Evolutionary conservation across 2,113 vertebrate genomes (phyloP), one percentile per base, ranked within the genome.

Genomic region (Thalassarche chlororhynchos): DNA sequence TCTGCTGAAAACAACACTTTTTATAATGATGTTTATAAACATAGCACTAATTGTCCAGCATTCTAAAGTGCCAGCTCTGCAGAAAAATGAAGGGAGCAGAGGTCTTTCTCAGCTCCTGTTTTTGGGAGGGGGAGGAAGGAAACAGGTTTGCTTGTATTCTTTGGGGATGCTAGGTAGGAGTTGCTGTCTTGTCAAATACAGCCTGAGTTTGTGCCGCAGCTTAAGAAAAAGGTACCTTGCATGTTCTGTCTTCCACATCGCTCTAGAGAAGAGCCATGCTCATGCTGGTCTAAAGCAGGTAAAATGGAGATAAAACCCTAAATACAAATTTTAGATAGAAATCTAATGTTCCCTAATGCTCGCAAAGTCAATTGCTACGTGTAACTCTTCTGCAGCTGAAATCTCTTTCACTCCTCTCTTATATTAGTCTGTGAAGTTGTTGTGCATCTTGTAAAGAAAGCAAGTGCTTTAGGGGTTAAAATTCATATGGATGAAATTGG

Each of bases 1-100:
- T 93, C 69, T 94, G 93, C 83, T 91, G 90, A 91, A 95, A 95
- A 77, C 72, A 84, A 92, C 64, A 47, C 40, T 91, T 96, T 84
- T 87, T 81, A 55, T 91, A 95, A 90, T 42, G 62, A 71, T 1
- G 20, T 87, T 91, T 93, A 83, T 92, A 94, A 84, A 60, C 60
- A 58, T 57, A 66, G 16, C 42, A 66, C 77, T 97, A 93, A 95
- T 90, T 90, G 85, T 91, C 79, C 57, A 85, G 75, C 40, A 46
- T 49, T 21, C 28, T 61, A 10, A 93, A 94, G 26, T 55, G 88
- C 72, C 12, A 78, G 51, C 57, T 90, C 71, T 84, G 93, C 90
- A 95, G 54, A 87, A 91, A 95, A 95, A 31, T 2, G 9, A 66
- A 84, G 51, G 54, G 54, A 89, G 42, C 55, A 60, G 38, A 88